These are phyloP conservation scores for Megaleporinus macrocephalus DNA, from an alignment of 2,113 vertebrate genomes.

Conservation along the genomic window DNA sequence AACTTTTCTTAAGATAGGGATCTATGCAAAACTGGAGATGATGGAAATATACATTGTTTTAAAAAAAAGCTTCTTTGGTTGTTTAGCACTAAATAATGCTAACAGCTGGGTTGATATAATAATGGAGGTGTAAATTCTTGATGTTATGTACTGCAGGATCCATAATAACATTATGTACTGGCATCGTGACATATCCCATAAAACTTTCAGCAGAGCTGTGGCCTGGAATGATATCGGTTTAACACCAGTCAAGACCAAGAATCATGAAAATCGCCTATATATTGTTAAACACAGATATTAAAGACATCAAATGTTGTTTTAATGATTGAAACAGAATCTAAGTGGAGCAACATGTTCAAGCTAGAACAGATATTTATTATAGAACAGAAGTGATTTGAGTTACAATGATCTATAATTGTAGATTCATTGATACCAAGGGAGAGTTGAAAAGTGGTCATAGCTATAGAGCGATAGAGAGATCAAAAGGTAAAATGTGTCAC, in stretches of 20 bases:
- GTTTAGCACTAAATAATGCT: too few relatives aligned
- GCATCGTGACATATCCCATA: too few relatives aligned
- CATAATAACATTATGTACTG: too few relatives aligned
- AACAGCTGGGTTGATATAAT: too few relatives aligned
- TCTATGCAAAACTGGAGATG: too few relatives aligned
- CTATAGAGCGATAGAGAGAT: neutral
- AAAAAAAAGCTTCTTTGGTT: too few relatives aligned
- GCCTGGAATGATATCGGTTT: neutral
- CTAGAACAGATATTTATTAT: slow-evolving; percentile 11
- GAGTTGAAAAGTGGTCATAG: too few relatives aligned
- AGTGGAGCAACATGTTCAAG: neutral
- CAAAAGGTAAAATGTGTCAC: neutral
- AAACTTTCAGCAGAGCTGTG: neutral
- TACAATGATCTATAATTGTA: neutral
- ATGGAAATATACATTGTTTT: too few relatives aligned
- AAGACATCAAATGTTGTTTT: neutral
- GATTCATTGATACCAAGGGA: neutral
- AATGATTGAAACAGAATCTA: neutral
- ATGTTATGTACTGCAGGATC: too few relatives aligned
- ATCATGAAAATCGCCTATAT: neutral
- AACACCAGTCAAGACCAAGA: neutral
- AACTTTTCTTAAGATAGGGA: too few relatives aligned
- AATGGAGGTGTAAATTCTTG: too few relatives aligned
- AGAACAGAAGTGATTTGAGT: neutral
- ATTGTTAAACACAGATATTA: neutral